phyloP scores from a whole-genome alignment of 2,888 invertebrate species.

The Rhogogaster chlorosoma region DNA sequence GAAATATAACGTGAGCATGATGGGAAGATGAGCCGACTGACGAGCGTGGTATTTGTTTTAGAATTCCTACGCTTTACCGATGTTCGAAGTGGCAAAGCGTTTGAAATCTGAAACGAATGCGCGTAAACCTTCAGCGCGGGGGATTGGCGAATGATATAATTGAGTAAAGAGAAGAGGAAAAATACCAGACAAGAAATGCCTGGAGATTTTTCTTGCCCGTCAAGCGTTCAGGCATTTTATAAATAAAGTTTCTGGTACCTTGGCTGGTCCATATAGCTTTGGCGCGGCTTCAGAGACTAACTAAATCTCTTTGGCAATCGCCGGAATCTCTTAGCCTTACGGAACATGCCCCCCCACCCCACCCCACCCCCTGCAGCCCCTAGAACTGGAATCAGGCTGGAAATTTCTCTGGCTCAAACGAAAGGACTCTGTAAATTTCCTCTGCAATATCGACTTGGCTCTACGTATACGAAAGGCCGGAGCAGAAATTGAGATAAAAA shows the following conservation, averaged over 20 bases:
- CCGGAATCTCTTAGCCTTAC: slow-evolving; percentile 21
- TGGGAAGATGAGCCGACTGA: slow-evolving; percentile 28
- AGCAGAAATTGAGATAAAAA: not conserved
- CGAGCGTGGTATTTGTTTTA: slow-evolving; percentile 85
- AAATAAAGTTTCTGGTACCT: not conserved
- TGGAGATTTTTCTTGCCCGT: not conserved
- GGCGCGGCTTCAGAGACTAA: not conserved
- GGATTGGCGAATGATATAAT: not conserved
- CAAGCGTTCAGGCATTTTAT: slow-evolving; percentile 1
- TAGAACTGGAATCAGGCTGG: slow-evolving; percentile 18
- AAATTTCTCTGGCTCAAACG: not conserved
- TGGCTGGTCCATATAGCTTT: not conserved
- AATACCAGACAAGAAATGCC: not conserved
- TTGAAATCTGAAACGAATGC: slow-evolving; percentile 95
- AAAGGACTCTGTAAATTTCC: slow-evolving; percentile 15
- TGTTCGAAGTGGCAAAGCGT: slow-evolving; percentile 91
- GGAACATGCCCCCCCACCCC: not conserved
- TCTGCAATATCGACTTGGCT: not conserved
- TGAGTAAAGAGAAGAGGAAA: not conserved
- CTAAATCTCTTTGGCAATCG: slow-evolving; percentile 31
- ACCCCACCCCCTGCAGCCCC: not conserved
- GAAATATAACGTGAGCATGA: not conserved
- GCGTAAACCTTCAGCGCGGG: slow-evolving; percentile 63
- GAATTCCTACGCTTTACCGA: slow-evolving; percentile 98
- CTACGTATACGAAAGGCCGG: not conserved